Conservation (phyloP, 2,797 vertebrate genomes). For the Zenarchopterus dispar region DNA sequence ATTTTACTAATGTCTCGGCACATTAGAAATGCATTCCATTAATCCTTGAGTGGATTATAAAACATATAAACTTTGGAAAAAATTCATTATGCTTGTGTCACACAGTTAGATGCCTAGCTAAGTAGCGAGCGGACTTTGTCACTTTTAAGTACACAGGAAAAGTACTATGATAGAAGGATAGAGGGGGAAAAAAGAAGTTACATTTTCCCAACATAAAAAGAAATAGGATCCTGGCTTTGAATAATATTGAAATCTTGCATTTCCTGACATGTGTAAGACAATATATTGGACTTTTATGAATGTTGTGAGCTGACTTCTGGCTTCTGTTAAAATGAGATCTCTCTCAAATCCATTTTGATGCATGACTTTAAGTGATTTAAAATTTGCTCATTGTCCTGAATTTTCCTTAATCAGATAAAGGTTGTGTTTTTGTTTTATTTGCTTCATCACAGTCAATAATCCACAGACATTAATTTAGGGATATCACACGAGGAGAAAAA, state of each 20-base stretch:
- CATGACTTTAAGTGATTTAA: slow-evolving; percentile 79
- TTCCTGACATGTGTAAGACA: slow-evolving; percentile 78
- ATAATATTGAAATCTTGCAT: slow-evolving; percentile 81
- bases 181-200: slow-evolving; percentile 61
- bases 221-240: slow-evolving; percentile 80
- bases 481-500: slow-evolving; percentile 44
- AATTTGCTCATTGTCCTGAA: slow-evolving; percentile 68
- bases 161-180: slow-evolving; percentile 30
- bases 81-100: slow-evolving; percentile 76
- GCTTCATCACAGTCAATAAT: slow-evolving; percentile 72
- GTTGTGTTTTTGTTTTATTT: slow-evolving; percentile 75
- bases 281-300: slow-evolving; percentile 80
- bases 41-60: slow-evolving; percentile 78
- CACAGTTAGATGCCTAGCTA: slow-evolving; percentile 74
- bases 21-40: slow-evolving; percentile 75
- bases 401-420: slow-evolving; percentile 72
- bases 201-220: slow-evolving; percentile 75
- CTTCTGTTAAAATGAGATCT: slow-evolving; percentile 80
- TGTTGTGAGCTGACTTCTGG: slow-evolving; percentile 74
- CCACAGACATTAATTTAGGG: slow-evolving; percentile 65
- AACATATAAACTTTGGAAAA: slow-evolving; percentile 61
- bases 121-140: slow-evolving; percentile 70
- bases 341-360: slow-evolving; percentile 74
- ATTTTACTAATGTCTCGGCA: slow-evolving; percentile 70
- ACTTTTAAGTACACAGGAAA: slow-evolving; percentile 71